Conservation (phyloP, 2,888 invertebrate genomes). For the Cryptus armator region DNA sequence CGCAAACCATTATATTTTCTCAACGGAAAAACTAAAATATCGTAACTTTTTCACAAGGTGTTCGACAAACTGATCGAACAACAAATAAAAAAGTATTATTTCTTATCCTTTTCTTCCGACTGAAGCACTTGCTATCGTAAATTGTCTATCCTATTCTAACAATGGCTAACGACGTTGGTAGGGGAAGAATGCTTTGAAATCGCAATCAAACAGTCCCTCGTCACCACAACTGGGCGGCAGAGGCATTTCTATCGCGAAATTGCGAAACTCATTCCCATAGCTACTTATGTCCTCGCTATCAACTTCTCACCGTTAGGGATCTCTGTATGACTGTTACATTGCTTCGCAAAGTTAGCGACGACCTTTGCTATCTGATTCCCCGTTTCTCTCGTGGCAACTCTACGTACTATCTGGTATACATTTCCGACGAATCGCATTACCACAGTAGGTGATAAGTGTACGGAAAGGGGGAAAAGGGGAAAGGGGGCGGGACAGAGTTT, state of each 20-base stretch:
- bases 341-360: slow-evolving; percentile 5
- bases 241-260: slow-evolving; percentile 33
- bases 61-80: neutral
- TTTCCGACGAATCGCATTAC: slow-evolving; percentile 38
- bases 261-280: slow-evolving; percentile 57
- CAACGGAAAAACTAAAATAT: neutral
- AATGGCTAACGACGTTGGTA: slow-evolving; percentile 50
- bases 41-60: neutral
- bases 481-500: neutral
- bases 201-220: slow-evolving; percentile 15
- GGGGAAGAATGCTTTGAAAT: slow-evolving; percentile 47
- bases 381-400: neutral
- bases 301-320: slow-evolving; percentile 17
- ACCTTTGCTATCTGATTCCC: slow-evolving; percentile 19
- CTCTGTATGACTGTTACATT: slow-evolving; percentile 11
- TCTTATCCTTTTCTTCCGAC: neutral
- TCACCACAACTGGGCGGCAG: neutral
- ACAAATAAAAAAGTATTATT: neutral
- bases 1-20: slow-evolving; percentile 37
- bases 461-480: too few relatives aligned
- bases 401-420: slow-evolving; percentile 5
- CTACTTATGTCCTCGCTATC: slow-evolving; percentile 45
- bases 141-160: neutral
- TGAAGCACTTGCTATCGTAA: slow-evolving; percentile 12
- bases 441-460: slow-evolving; percentile 35